These are phyloP conservation scores for Pseudochirops corinnae DNA, from an alignment of 2,797 vertebrate species.

Conservation along the genomic window DNA sequence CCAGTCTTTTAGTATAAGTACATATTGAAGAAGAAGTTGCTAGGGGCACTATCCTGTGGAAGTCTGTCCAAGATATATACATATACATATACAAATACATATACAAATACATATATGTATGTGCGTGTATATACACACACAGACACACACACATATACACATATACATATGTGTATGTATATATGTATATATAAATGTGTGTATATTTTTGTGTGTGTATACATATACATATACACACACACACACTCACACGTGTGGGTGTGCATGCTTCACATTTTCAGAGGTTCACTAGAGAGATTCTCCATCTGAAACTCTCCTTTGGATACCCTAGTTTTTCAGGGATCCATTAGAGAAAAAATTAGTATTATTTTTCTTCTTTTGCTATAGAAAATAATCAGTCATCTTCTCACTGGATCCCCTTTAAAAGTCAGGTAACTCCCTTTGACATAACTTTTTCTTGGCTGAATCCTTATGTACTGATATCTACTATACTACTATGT, in stretches of 20 bases:
- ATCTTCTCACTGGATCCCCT: not conserved
- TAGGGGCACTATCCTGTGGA: not conserved
- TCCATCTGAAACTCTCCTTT: not conserved
- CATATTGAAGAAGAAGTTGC: not conserved
- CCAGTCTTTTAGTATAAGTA: not conserved
- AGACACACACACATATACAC: too few relatives aligned
- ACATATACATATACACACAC: too few relatives aligned
- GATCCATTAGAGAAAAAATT: not conserved
- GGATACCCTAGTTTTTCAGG: not conserved
- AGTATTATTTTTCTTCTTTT: not conserved
- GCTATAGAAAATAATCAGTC: not conserved
- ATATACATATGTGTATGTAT: too few relatives aligned
- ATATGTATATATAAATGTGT: too few relatives aligned
- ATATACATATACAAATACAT: accelerated
- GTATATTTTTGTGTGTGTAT: too few relatives aligned
- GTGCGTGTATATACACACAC: too few relatives aligned
- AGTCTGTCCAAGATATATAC: not conserved
- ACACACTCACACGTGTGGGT: not conserved
- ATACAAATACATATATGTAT: accelerated
- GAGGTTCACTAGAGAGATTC: not conserved
- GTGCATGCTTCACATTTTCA: not conserved
- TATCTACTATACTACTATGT: not conserved
- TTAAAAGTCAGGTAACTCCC: not conserved
- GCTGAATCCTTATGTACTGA: not conserved
- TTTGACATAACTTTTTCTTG: not conserved